Evolutionary conservation across 1,140 invertebrate genomes (phyloP).

Genomic region (Metaphire vulgaris): DNA sequence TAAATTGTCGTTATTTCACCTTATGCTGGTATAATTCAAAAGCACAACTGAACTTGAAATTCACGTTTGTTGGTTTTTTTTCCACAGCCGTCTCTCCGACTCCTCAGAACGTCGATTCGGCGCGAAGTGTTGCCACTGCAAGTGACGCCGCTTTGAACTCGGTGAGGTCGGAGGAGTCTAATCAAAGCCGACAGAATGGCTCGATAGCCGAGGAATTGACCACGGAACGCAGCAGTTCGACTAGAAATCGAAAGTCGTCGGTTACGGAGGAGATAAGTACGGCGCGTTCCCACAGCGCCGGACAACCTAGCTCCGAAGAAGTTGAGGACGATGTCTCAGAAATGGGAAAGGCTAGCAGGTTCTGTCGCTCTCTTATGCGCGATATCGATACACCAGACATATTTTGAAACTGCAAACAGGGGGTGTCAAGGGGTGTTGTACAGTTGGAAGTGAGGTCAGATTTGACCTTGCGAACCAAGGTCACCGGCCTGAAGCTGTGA

Average conservation of each 20-base stretch:
- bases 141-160: background rate
- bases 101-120: background rate
- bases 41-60: too few species aligned
- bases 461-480: too few species aligned
- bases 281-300: background rate
- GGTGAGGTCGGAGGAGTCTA: background rate
- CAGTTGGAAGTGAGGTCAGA: too few species aligned
- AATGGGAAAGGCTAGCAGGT: background rate
- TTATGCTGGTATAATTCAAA: too few species aligned
- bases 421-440: too few species aligned
- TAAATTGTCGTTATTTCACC: too few species aligned
- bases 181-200: background rate
- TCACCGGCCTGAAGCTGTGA: too few species aligned
- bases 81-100: background rate
- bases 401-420: too few species aligned
- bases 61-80: too few species aligned
- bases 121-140: background rate
- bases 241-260: background rate
- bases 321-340: background rate
- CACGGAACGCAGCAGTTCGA: background rate
- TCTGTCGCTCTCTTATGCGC: too few species aligned
- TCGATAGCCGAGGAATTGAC: background rate
- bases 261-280: background rate
- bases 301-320: background rate
- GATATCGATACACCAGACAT: too few species aligned